Base-by-base conservation (phyloP, 2,888 invertebrate species). In the Lochmaea capreae region DNA sequence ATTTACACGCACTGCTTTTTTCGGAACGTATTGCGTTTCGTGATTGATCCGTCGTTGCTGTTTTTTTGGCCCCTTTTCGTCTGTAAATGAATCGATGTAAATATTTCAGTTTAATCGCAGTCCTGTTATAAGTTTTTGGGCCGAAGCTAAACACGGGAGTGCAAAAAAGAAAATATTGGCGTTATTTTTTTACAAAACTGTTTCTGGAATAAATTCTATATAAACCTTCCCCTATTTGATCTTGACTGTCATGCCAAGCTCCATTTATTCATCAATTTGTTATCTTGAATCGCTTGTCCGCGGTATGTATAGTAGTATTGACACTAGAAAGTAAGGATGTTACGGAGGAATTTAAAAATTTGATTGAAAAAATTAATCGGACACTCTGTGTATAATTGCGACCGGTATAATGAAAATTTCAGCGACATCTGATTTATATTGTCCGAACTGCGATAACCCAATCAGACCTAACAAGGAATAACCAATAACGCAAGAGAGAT, bases 91-190 rank as follows among this genome's bases (percentile, higher is more conserved):
- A 82, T 81, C 79, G 82, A 82, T 81, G 81, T 81, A 80, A 81
- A 81, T 81, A 82, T 83, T 83, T 83, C 82, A 81, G 78, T 80
- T 81, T 82, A 80, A 81, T 81, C 80, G 80, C 80, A 73, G 73
- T 77, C 66, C 77, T 78, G 81, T 81, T 81, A 81, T 82, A 81
- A 80, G 80, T 62, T 68, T 49, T 68, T 49, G 49, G 76, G 65
- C 78, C 78, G 63, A 77, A 78, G 80, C 79, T 77, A 80, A 77
- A 80, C 78, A 79, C 77, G 79, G 75, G 79, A 79, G 79, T 78
- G 76, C 76, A 73, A 76, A 79, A 79, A 80, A 79, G 76, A 77
- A 80, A 80, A 81, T 79, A 12, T 14, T 14, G 8, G 33, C 14
- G n/a, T 61, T 10, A 9, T 14, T 33, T 39, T 9, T 39, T 14